Evolutionary conservation across 2,113 vertebrate genomes (phyloP).

Genomic region (Diglossa brunneiventris): DNA sequence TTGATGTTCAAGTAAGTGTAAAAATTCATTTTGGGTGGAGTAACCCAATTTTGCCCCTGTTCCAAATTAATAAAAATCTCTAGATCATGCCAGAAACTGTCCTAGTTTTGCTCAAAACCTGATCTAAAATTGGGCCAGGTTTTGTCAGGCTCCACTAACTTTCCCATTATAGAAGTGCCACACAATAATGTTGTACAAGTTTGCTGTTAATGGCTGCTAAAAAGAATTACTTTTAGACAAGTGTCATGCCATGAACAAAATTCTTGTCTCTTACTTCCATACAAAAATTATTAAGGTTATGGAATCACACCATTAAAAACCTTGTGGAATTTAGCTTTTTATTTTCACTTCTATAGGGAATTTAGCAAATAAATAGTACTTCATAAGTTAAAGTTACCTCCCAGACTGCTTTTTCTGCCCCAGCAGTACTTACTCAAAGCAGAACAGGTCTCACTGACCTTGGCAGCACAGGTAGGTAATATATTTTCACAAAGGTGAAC

Average conservation of each 20-base stretch:
- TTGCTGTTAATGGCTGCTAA: background rate
- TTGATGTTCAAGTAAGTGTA: constrained; percentile 38
- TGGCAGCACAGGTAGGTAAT: constrained; percentile 31
- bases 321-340: background rate
- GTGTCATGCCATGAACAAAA: background rate
- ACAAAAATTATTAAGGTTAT: background rate
- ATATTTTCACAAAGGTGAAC: background rate
- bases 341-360: background rate
- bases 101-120: background rate
- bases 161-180: background rate
- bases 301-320: background rate
- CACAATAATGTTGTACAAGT: background rate
- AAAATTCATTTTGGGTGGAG: background rate
- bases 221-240: background rate
- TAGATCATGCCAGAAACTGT: background rate
- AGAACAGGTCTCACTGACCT: constrained; percentile 55
- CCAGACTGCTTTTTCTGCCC: background rate
- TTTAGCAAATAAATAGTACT: background rate
- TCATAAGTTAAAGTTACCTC: background rate
- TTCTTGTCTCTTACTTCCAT: background rate
- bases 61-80: constrained; percentile 9
- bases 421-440: background rate
- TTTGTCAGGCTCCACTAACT: constrained; percentile 23
- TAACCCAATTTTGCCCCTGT: background rate
- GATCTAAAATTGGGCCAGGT: background rate